Evolutionary conservation across 2,888 invertebrate species (phyloP).

Genomic region (Mesoligia furuncula): DNA sequence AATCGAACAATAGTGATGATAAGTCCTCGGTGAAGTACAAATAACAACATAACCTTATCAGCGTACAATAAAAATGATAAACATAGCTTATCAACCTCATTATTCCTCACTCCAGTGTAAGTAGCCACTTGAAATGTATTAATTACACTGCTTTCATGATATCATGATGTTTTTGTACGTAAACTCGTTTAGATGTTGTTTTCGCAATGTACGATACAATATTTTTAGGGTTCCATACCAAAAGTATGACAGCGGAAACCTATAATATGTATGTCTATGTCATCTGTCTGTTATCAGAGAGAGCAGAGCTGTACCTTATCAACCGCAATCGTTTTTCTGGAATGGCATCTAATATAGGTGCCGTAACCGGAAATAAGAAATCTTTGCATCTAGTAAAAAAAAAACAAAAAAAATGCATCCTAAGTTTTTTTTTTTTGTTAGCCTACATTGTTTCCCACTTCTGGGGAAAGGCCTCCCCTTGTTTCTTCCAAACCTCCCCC

Average conservation of each 20-base stretch:
- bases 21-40: slow-evolving; percentile 33
- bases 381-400: no score
- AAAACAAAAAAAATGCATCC: no score
- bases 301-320: background rate
- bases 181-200: slow-evolving; percentile 28
- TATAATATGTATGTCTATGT: background rate
- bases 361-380: background rate
- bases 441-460: no score
- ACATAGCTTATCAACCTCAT: slow-evolving; percentile 58
- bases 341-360: background rate
- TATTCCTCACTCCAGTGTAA: slow-evolving; percentile 53
- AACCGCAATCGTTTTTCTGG: background rate
- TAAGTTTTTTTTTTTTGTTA: no score
- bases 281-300: background rate
- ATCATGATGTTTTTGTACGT: slow-evolving; percentile 45
- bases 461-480: no score
- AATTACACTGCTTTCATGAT: slow-evolving; percentile 55
- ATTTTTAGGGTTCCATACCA: background rate
- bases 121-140: slow-evolving; percentile 58
- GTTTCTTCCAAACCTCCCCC: no score
- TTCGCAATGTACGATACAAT: background rate
- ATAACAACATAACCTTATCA: slow-evolving; percentile 50
- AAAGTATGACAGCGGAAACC: background rate
- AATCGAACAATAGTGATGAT: slow-evolving; percentile 23
- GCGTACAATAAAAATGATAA: slow-evolving; percentile 59